Conservation (phyloP, 2,888 invertebrate genomes). For the Caenorhabditis imperialis region DNA sequence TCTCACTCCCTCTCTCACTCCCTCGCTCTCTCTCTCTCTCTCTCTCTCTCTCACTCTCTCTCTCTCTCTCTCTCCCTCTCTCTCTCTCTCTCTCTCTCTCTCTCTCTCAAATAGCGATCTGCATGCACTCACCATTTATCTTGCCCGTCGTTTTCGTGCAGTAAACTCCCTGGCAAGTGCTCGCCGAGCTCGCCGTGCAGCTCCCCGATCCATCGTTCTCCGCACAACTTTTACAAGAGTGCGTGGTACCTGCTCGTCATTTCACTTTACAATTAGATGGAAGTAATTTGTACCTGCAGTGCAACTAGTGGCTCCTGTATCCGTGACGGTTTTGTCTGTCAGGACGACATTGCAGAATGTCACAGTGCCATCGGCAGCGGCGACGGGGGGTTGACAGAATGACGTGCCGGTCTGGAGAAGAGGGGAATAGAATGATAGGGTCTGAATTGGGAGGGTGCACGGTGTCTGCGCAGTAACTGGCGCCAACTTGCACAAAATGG, state of each 20-base stretch:
- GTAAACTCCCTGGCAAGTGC: conserved; percentile 34
- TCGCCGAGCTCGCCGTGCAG: conserved; percentile 20
- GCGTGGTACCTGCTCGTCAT: conserved; percentile 9
- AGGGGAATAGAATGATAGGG: too few relatives aligned
- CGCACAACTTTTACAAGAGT: conserved; percentile 36
- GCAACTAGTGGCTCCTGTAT: background rate
- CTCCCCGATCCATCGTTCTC: conserved; percentile 33
- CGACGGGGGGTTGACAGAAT: background rate
- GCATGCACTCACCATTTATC: conserved; percentile 17
- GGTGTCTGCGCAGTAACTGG: too few relatives aligned
- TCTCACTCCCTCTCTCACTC: too few relatives aligned
- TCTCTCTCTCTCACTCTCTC: too few relatives aligned
- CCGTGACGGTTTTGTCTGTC: background rate
- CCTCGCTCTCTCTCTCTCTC: too few relatives aligned
- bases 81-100: too few relatives aligned
- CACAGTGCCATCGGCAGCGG: background rate
- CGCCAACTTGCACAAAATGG: too few relatives aligned
- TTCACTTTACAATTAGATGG: too few relatives aligned
- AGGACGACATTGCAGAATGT: background rate
- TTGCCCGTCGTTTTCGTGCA: conserved; percentile 42
- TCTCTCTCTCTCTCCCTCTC: too few relatives aligned
- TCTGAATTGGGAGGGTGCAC: too few relatives aligned
- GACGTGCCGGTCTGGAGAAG: conserved; percentile 9
- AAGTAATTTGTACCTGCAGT: conserved; percentile 2
- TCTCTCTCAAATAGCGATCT: too few relatives aligned